Evolutionary conservation across 2,113 vertebrate genomes (phyloP).

Genomic region (Nycticryphes semicollaris): DNA sequence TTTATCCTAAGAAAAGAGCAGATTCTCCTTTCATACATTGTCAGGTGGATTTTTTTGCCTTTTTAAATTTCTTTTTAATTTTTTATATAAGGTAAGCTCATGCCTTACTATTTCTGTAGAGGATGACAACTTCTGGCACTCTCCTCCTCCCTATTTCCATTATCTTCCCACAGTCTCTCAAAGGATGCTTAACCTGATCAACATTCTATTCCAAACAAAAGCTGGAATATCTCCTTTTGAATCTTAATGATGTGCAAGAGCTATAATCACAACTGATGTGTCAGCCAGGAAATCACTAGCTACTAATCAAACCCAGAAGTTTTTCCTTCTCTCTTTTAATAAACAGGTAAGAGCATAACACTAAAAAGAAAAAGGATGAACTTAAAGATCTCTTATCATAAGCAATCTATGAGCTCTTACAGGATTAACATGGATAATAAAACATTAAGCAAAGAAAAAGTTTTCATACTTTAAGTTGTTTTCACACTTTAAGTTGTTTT

Average conservation of each 20-base stretch:
- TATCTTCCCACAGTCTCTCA: background rate
- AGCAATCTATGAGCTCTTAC: background rate
- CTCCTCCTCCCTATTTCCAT: background rate
- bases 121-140: background rate
- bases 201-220: background rate
- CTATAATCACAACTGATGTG: background rate
- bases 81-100: background rate
- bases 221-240: background rate
- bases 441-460: background rate
- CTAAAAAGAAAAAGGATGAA: background rate
- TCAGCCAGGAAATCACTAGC: background rate
- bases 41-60: background rate
- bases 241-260: background rate
- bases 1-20: background rate
- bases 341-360: background rate
- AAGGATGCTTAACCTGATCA: background rate
- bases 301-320: background rate
- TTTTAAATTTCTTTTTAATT: background rate
- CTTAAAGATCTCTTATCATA: background rate
- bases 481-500: too few species aligned
- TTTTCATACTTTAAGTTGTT: background rate
- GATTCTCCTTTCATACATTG: background rate
- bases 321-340: background rate
- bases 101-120: background rate
- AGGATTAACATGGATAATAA: accelerated